These are phyloP conservation scores for Dynastes grantii DNA, from an alignment of 2,888 invertebrate genomes.

Conservation along the genomic window DNA sequence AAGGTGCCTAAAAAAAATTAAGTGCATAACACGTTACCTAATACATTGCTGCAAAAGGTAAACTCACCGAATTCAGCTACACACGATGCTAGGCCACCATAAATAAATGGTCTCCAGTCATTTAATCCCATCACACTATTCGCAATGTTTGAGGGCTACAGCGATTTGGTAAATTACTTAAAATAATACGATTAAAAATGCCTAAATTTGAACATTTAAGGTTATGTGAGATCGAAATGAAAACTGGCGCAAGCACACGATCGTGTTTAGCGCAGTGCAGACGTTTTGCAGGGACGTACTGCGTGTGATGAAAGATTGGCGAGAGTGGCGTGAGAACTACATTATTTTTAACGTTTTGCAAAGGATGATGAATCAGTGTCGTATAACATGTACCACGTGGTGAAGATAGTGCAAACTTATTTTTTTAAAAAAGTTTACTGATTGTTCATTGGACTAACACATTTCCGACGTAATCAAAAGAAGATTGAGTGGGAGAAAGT, in stretches of 20 bases:
- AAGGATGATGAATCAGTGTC: background rate
- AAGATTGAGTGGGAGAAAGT: background rate
- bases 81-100: constrained; percentile 94
- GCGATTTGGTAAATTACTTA: constrained; percentile 10
- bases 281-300: constrained; percentile 39
- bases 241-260: constrained; percentile 51
- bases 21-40: constrained; percentile 23
- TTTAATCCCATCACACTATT: constrained; percentile 80
- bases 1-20: constrained; percentile 82
- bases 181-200: background rate
- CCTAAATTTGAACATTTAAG: constrained; percentile 33
- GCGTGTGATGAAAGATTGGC: constrained; percentile 17
- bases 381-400: constrained; percentile 20
- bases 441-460: constrained; percentile 2
- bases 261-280: constrained; percentile 43
- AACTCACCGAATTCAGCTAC: constrained; percentile 92
- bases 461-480: background rate
- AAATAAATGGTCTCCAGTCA: constrained; percentile 95
- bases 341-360: constrained; percentile 44
- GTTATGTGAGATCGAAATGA: constrained; percentile 50
- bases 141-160: constrained; percentile 2
- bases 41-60: constrained; percentile 1
- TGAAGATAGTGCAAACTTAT: background rate
- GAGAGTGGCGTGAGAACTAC: constrained; percentile 29
- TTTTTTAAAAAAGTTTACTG: constrained; percentile 17